Base-by-base conservation (phyloP, 2,888 invertebrate genomes). In the Cataglyphis cursor region DNA sequence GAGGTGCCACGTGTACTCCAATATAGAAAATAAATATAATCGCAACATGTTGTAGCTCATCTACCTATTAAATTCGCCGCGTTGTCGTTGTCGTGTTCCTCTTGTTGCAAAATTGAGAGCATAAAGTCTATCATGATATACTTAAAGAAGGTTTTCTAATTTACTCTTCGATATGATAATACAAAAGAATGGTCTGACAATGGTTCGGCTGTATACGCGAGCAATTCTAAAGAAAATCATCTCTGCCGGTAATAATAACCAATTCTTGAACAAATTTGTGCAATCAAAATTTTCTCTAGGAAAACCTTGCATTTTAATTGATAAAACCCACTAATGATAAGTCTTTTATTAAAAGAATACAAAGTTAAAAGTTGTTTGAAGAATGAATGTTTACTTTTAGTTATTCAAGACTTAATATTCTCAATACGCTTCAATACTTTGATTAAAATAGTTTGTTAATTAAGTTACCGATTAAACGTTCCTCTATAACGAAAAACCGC, bases 361-460 rank as follows among this genome's bases (percentile, higher is more conserved):
- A 8, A 68, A 44, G 28, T 59, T 59, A 44, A 78, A 31, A 78
- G 21, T 68, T 41, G 31, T 44, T 18, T 3, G 8, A 21, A 35
- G 41, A 70, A 59, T 21, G 24, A 51, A 57, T 41, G 12, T 66
- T 54, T 51, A 51, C 38, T 38, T 41, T n/a, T 2, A 15, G 12
- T 51, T 51, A 59, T 68, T 12, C 24, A 21, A 59, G 48, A 59
- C 59, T 59, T 68, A 66, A 59, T 78, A 70, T 9, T 59, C 66
- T 41, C 44, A 59, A 68, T 78, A 68, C 8, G 68, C 68, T 9
- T 54, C 38, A 0, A 41, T 61, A 59, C 44, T 78, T 70, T 70
- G 59, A 78, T 70, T 78, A 70, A 78, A 78, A 70, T 70, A 78
- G 78, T 78, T 78, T 44, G 59, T 59, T 78, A 78, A 78, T 70